Conservation (phyloP, 1,140 invertebrate genomes). For the Sarcophaga peregrina region DNA sequence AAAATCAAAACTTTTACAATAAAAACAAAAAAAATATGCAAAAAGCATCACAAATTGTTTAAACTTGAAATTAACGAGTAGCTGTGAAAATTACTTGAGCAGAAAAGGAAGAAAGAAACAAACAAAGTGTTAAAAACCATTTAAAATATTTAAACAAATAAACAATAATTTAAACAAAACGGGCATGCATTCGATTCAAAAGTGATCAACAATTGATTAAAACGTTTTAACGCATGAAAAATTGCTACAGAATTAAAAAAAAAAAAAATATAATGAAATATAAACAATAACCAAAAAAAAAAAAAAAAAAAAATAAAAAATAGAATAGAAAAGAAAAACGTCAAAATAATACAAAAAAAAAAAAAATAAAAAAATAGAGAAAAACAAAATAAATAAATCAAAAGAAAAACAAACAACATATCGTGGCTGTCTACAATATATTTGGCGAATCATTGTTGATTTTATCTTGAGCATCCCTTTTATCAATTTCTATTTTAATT, state of each 20-base stretch:
- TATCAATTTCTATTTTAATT: background rate
- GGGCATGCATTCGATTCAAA: too few relatives aligned
- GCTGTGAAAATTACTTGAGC: background rate
- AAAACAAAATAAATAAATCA: background rate
- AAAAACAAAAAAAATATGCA: too few relatives aligned
- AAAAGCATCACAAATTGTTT: background rate
- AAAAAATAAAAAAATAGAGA: background rate
- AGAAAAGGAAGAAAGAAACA: background rate
- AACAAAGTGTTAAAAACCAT: background rate
- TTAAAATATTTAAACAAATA: background rate
- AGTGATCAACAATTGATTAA: too few relatives aligned
- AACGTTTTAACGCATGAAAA: too few relatives aligned
- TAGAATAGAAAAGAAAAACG: background rate
- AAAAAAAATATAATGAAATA: background rate
- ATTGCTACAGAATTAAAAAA: too few relatives aligned
- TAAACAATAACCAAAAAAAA: background rate
- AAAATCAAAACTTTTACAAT: too few relatives aligned
- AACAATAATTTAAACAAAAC: background rate
- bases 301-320: background rate
- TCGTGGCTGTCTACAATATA: background rate
- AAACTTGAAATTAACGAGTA: background rate
- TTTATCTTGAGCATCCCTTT: background rate
- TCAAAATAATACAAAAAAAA: background rate
- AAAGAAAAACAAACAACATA: conserved; percentile 11
- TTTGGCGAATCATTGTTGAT: background rate